Evolutionary conservation across 2,797 vertebrate species (phyloP), one percentile per base, ranked within the genome.

Genomic region (Antrozous pallidus): DNA sequence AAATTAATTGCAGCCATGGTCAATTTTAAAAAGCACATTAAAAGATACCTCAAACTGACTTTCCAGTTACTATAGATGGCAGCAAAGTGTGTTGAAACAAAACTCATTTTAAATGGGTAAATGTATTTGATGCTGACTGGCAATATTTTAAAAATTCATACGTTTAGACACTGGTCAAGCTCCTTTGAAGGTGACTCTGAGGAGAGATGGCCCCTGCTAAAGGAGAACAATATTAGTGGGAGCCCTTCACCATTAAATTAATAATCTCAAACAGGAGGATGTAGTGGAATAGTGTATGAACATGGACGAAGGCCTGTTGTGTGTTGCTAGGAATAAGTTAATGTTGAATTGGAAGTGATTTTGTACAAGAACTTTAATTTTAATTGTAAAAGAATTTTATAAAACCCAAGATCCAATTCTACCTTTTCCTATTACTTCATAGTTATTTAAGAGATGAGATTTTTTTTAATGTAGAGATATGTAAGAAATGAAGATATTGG

Each of bases 1-100:
- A 98, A 98, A 98, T 98, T 98, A 98, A 98, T 98, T 97, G 93
- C 93, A 98, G 96, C 92, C 94, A 92, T 98, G 98, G 98, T 98
- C 98, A 98, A 96, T 98, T 98, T 98, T 97, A 95, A 95, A 97
- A 97, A 97, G 89, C 94, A 97, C 97, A 95, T 97, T 97, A 97
- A 95, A 98, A 97, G 97, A 97, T 98, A 98, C 96, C 97, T 98
- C 97, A 98, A 96, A 97, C 97, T 97, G 97, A 96, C 91, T 98
- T 98, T 98, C 97, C 98, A 98, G 97, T 98, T 98, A 98, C 94
- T 94, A 96, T 96, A 93, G 97, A 94, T 96, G 95, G 96, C 97
- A 98, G 96, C 96, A 97, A 97, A 97, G 86, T 94, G 94, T 93
- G 94, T 97, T 97, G 97, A 98, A 98, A 98, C 61, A 94, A 97